Base-by-base conservation (phyloP, 2,797 vertebrate species). In the Bradypodion ventrale region DNA sequence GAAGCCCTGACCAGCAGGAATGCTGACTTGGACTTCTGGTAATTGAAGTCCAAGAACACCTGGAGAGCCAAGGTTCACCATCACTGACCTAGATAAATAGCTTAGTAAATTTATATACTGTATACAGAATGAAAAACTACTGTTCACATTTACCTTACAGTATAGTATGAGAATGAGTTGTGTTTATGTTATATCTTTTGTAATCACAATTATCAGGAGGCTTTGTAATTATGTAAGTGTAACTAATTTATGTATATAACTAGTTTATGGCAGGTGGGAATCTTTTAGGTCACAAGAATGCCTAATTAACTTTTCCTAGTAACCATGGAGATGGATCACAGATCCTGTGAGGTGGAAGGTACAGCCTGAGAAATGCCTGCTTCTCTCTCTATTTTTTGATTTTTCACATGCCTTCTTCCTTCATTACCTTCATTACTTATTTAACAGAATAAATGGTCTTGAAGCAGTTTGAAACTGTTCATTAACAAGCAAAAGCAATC, bases 321-420 rank as follows among this genome's bases (percentile, higher is more conserved):
- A 92, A 84, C 87, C 86, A 87, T 90, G 90, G 90, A 91, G 68
- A 91, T 88, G 7, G 81, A 85, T 37, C 49, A 92, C 80, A 89
- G 78, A 62, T 87, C 92, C 89, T 88, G 69, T 59, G 74, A 9
- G 13, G 25, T 73, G 59, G 73, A 66, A 85, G 62, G 35, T 56
- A 60, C 84, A 65, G 68, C 74, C 56, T 75, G 16, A 35, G 77
- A 88, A 69, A 78, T 80, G 3, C 42, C 37, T 25, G 44, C 44
- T 29, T 40, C 75, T n/a, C 75, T n/a, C 12, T 63, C 60, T 68
- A 32, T 68, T 23, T 42, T 35, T 42, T 7, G 37, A 21, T 69
- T 69, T 37, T 23, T 40, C 37, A 42, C 7, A 70, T 65, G 27
- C 25, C n/a, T 15, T 68, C n/a, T 70, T 7, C 9, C 40, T 42